A percentile compares a stretch with the other conserved stretches of the same genome.
Conservation (phyloP, 2,888 invertebrate species). For the Polymixis lichenea region DNA sequence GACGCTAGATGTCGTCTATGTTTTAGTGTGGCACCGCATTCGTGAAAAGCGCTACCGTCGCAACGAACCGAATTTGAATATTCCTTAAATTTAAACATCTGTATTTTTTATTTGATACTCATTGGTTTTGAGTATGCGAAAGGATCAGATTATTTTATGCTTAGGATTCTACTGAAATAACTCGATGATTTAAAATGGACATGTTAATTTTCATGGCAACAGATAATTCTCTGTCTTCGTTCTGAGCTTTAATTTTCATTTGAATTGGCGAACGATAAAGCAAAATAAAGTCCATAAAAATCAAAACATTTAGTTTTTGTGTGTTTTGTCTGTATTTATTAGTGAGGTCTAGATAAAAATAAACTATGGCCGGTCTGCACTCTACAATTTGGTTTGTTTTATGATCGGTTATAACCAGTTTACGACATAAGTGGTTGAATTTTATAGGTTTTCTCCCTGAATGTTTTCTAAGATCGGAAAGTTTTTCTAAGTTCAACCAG, state of each 20-base stretch:
- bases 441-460: constrained; percentile 10
- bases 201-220: too few relatives aligned
- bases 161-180: too few relatives aligned
- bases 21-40: neutral
- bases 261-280: neutral
- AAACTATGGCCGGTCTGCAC: constrained; percentile 9
- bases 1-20: constrained; percentile 55
- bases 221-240: too few relatives aligned
- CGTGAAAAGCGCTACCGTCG: neutral
- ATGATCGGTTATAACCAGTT: constrained; percentile 27
- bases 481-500: constrained; percentile 23
- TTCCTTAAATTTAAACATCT: too few relatives aligned
- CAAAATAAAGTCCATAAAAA: neutral
- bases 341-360: constrained; percentile 4
- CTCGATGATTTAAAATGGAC: too few relatives aligned
- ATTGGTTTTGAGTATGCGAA: too few relatives aligned
- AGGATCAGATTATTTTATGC: too few relatives aligned
- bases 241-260: too few relatives aligned
- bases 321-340: neutral
- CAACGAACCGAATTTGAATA: too few relatives aligned
- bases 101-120: too few relatives aligned
- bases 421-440: constrained; percentile 41
- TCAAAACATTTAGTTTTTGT: neutral
- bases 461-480: constrained; percentile 25
- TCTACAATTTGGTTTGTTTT: constrained; percentile 22